Base-by-base conservation (phyloP, 1,140 invertebrate genomes). In the Nomia melanderi region DNA sequence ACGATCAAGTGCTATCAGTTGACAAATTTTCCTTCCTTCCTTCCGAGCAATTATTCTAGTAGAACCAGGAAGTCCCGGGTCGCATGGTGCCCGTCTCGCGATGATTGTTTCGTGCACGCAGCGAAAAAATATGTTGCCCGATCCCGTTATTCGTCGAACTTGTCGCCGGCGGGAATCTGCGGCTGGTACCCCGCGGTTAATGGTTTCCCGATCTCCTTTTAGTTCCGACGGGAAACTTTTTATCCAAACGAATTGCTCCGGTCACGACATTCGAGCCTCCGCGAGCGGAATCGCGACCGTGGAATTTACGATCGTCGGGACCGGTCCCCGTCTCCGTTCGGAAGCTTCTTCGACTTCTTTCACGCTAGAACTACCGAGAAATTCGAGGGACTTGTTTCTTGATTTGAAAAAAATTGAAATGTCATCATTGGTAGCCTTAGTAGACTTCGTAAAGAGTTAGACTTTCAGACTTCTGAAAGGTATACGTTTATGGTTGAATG, bases 151-250 rank as follows among this genome's bases (percentile, higher is more conserved):
- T 67, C 63, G 29, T 57, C 70, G 47, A 66, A 64, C 27, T 73
- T 44, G 57, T 82, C 75, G 75, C 54, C 41, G 73, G 82, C 60
- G 77, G 66, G 56, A 77, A 83, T 79, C 77, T 72, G 71, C 53
- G 82, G 39, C 67, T 83, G 82, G 81, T 83, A 83, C 81, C 78
- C 33, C 20, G 31, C 36, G 11, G 41, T 5, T 80, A 84, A 84
- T 78, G 70, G 36, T 71, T 84, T 84, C 73, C 54, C 74, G 72
- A 84, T 84, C 56, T 64, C 62, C 63, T 39, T 50, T 50, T n/a
- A 66, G 62, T 70, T 67, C 69, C 29, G 33, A 66, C 63, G 56
- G 64, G 27, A 70, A 76, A 84, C 67, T 74, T 33, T n/a, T 64
- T 47, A 81, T 69, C 50, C 69, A 50, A 5, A 11, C 20, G 67